These are phyloP conservation scores for Zosterops japonicus DNA, from an alignment of 2,113 vertebrate genomes.

Conservation along the genomic window DNA sequence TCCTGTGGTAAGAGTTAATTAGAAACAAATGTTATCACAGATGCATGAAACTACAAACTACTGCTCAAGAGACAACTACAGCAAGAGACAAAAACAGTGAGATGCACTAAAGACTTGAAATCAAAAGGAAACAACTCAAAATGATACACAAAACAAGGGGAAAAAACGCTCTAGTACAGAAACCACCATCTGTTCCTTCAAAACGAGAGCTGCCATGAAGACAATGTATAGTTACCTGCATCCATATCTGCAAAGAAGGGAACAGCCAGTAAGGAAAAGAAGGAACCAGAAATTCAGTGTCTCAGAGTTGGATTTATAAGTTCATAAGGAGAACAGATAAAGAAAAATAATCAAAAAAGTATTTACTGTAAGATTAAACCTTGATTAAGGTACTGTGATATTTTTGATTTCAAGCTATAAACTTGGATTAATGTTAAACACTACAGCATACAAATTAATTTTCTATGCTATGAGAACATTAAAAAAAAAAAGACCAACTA, in stretches of 20 bases:
- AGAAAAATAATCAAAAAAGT: constrained; percentile 34
- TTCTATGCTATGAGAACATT: neutral
- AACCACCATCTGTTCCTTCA: constrained; percentile 65
- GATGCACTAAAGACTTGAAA: constrained; percentile 69
- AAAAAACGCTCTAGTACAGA: constrained; percentile 55
- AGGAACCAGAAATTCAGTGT: constrained; percentile 87
- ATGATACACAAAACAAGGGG: constrained; percentile 73
- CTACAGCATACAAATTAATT: neutral
- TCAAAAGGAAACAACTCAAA: constrained; percentile 54
- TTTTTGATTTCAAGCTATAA: neutral
- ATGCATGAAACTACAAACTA: constrained; percentile 68
- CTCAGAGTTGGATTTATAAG: constrained; percentile 74
- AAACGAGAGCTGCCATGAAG: constrained; percentile 73
- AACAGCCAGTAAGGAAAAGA: constrained; percentile 85
- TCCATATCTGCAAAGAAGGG: constrained; percentile 98
- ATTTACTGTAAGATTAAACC: neutral
- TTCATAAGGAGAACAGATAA: constrained; percentile 69
- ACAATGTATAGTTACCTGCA: constrained; percentile 91
- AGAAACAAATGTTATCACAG: constrained; percentile 65
- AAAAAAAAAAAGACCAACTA: neutral
- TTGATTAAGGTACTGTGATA: neutral
- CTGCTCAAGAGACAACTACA: constrained; percentile 69
- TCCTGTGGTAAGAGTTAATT: constrained; percentile 53
- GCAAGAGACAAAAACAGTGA: constrained; percentile 71
- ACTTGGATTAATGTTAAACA: neutral